Percentiles rank a stretch among this genome's conserved stretches.
phyloP scores from a whole-genome alignment of 2,888 invertebrate genomes.

The Protophormia terraenovae region DNA sequence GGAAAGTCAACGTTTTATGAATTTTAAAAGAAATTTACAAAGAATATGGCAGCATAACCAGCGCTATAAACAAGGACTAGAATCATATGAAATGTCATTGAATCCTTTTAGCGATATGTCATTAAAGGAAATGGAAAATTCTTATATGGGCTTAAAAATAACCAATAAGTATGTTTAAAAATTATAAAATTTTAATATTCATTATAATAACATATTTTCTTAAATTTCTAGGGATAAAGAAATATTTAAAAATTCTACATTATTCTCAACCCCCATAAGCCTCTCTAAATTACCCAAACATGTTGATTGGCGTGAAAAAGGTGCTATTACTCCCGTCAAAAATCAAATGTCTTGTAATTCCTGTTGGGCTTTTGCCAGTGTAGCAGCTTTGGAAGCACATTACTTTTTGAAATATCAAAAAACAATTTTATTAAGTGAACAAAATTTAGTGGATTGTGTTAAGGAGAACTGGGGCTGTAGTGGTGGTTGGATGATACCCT shows the following conservation, averaged over 20 bases:
- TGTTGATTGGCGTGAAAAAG: conserved; percentile 92
- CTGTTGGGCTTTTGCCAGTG: conserved; percentile 97
- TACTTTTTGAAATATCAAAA: conserved; percentile 90
- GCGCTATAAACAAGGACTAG: conserved; percentile 85
- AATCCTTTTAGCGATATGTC: conserved; percentile 95
- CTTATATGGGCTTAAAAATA: neutral
- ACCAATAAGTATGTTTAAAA: neutral
- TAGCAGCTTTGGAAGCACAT: conserved; percentile 94
- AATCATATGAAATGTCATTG: conserved; percentile 86
- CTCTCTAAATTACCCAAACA: conserved; percentile 84
- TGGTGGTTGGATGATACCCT: conserved; percentile 89
- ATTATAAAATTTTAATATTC: conserved; percentile 6
- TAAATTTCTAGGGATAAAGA: neutral
- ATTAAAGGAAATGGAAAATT: conserved; percentile 88
- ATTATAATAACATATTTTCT: too few relatives aligned
- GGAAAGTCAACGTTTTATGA: conserved; percentile 86
- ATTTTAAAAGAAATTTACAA: conserved; percentile 93
- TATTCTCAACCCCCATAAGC: conserved; percentile 40
- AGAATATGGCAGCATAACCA: conserved; percentile 93
- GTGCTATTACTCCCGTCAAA: conserved; percentile 93
- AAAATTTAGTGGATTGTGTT: conserved; percentile 95
- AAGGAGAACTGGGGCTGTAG: conserved; percentile 92
- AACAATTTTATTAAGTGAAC: conserved; percentile 93
- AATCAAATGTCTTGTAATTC: conserved; percentile 95
- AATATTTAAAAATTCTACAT: neutral